Base-by-base conservation (phyloP, 2,888 invertebrate genomes). In the Amblyjoppa fuscipennis region DNA sequence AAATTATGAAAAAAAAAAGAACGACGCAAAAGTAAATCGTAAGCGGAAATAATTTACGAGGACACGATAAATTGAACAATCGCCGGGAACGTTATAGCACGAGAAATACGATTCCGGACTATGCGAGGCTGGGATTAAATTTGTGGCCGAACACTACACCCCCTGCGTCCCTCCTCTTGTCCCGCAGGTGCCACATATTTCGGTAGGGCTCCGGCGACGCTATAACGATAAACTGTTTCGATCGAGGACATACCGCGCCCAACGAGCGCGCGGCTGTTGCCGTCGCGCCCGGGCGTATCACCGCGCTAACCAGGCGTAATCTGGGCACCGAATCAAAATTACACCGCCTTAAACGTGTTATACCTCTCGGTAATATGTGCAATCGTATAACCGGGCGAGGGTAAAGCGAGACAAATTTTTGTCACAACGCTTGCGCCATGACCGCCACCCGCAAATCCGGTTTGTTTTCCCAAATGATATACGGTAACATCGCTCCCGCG, bases 161-260 rank as follows among this genome's bases (percentile, higher is more conserved):
- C 3, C 77, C 31, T 1, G 45, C 45, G 16, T 16, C 4, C 45
- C 45, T 49, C 16, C 45, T 49, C 45, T 49, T 76, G 88, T 90
- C 90, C 91, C 90, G 89, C 90, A 91, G 91, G 91, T 91, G 88
- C 90, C 88, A 91, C 90, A 91, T 88, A 91, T 91, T 91, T 91
- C 70, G 75, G 83, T 68, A 59, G 81, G 86, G 64, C 53, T 81
- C 75, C 73, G 56, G 86, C 88, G 74, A 77, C 74, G 69, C 83
- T 64, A 70, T 75, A 83, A 81, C 83, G 74, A 86, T 81, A 78
- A 81, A 86, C 85, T 75, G 85, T 83, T 78, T 81, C 82, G 83
- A 85, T 82, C 71, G 76, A 76, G 80, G 74, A 81, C 83, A 78
- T 45, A 81, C 77, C 83, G 51, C 69, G 68, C 64, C 64, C 31